These are phyloP conservation scores for Drosophila yooni DNA, from an alignment of 2,888 invertebrate species.

Conservation along the genomic window DNA sequence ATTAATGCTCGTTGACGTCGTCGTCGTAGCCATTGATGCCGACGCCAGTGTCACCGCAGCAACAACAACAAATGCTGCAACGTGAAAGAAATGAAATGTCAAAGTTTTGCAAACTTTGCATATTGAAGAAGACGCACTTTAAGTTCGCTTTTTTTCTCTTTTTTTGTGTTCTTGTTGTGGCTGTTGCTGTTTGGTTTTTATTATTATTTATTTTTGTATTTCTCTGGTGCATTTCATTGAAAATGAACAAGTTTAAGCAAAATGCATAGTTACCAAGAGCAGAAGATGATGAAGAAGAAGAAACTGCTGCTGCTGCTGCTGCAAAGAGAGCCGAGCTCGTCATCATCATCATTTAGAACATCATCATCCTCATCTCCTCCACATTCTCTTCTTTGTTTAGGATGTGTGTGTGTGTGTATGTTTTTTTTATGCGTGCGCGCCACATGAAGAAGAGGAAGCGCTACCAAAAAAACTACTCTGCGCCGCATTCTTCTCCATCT, in stretches of 20 bases:
- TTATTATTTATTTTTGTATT: slow-evolving; percentile 13
- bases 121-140: slow-evolving; percentile 47
- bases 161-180: slow-evolving; percentile 17
- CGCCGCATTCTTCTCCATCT: slow-evolving; percentile 18
- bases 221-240: slow-evolving; percentile 44
- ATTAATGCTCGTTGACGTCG: slow-evolving; percentile 49
- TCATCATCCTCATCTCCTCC: slow-evolving; percentile 37
- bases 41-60: slow-evolving; percentile 54
- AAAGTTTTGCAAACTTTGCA: slow-evolving; percentile 58
- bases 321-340: slow-evolving; percentile 40
- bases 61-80: slow-evolving; percentile 48
- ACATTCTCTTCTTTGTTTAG: slow-evolving; percentile 57
- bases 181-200: not conserved
- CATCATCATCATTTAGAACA: slow-evolving; percentile 21
- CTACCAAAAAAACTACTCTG: slow-evolving; percentile 39
- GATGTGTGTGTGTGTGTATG: slow-evolving; percentile 47
- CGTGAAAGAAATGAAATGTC: slow-evolving; percentile 59
- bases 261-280: slow-evolving; percentile 37
- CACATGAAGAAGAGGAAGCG: slow-evolving; percentile 57
- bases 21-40: slow-evolving; percentile 55
- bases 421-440: slow-evolving; percentile 49
- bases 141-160: slow-evolving; percentile 23
- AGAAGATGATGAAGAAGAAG: slow-evolving; percentile 22
- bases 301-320: slow-evolving; percentile 5
- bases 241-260: slow-evolving; percentile 46